Conservation (phyloP, 2,797 vertebrate genomes). For the Leucoraja ocellata region DNA sequence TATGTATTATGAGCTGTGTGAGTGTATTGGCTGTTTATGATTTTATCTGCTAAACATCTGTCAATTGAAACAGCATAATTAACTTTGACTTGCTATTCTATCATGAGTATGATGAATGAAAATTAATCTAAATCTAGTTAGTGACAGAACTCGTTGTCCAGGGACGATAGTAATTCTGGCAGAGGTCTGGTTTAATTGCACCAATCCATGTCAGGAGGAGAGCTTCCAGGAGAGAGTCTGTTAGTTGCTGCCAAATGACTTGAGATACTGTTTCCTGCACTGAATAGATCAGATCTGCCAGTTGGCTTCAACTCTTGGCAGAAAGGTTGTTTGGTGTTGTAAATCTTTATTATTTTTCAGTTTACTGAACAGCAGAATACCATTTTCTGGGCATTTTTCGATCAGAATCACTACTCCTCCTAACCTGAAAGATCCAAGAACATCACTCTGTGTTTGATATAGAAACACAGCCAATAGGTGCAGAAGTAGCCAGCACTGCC, state of each 20-base stretch:
- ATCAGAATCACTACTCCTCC: background rate
- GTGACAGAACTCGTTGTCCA: background rate
- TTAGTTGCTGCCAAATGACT: background rate
- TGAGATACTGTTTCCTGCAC: background rate
- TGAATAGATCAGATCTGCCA: background rate
- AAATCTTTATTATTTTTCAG: background rate
- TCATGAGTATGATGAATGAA: background rate
- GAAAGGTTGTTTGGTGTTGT: background rate
- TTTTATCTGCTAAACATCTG: conserved; percentile 7
- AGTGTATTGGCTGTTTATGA: background rate
- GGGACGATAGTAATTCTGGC: background rate
- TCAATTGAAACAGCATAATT: background rate
- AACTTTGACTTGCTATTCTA: background rate
- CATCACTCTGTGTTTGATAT: background rate
- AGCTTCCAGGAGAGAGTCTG: background rate
- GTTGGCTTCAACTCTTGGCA: background rate
- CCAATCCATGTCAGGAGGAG: background rate
- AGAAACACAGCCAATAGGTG: no score
- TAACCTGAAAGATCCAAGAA: background rate
- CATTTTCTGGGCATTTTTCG: background rate
- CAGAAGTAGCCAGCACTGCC: no score
- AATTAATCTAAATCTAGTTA: background rate
- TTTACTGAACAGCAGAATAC: background rate
- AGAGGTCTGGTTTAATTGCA: background rate
- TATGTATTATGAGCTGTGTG: background rate